Conservation (phyloP, 2,888 invertebrate species). For the Cryptocephalus moraei region DNA sequence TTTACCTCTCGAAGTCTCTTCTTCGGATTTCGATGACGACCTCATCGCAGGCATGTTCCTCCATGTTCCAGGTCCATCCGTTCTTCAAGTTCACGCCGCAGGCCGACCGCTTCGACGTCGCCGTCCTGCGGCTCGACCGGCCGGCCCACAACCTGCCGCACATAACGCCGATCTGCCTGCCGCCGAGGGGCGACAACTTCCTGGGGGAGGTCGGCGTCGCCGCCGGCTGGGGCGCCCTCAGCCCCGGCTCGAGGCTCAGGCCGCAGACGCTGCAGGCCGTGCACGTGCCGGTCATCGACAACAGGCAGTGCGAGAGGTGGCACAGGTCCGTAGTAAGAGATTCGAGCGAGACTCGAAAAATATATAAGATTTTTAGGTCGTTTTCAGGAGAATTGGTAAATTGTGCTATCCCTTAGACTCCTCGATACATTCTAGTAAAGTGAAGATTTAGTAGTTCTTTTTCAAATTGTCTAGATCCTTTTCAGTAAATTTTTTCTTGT, state of each 20-base stretch:
- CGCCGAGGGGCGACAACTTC: slow-evolving; percentile 82
- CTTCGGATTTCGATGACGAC: no score
- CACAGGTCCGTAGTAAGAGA: slow-evolving; percentile 36
- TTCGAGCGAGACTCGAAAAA: no score
- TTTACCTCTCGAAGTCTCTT: no score
- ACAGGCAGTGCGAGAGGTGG: slow-evolving; percentile 63
- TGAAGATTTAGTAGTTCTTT: no score
- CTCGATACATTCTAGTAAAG: no score
- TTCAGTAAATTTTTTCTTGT: no score
- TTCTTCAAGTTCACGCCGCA: slow-evolving; percentile 90
- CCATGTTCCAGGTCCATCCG: slow-evolving; percentile 64
- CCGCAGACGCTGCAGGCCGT: slow-evolving; percentile 87
- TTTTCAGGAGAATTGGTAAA: no score
- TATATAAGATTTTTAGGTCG: no score
- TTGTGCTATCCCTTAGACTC: no score
- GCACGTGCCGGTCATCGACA: slow-evolving; percentile 88
- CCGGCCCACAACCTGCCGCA: slow-evolving; percentile 87
- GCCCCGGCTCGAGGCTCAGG: slow-evolving; percentile 71
- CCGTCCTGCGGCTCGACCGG: slow-evolving; percentile 76
- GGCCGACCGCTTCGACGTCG: slow-evolving; percentile 84
- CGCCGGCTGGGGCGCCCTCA: slow-evolving; percentile 86
- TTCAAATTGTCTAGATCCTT: no score
- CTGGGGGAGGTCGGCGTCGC: slow-evolving; percentile 87
- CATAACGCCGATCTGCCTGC: slow-evolving; percentile 84
- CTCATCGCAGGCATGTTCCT: background rate